Conservation (phyloP, 2,888 invertebrate genomes). For the Idaea biselata region DNA sequence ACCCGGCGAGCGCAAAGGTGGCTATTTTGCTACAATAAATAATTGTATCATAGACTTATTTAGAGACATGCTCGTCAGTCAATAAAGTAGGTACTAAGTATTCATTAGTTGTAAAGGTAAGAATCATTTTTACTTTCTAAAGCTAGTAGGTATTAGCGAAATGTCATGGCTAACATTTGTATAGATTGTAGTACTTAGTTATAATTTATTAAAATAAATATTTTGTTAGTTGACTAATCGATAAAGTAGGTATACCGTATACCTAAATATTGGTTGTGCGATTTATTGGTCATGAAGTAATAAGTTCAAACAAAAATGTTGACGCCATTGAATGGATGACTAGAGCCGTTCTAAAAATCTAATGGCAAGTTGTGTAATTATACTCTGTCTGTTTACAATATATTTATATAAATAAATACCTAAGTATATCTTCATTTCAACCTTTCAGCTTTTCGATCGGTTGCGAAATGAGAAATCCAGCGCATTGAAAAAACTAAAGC, state of each 20-base stretch:
- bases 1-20: too few relatives aligned
- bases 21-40: too few relatives aligned
- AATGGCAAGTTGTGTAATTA: neutral
- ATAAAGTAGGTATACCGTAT: too few relatives aligned
- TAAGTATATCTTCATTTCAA: neutral
- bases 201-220: too few relatives aligned
- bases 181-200: neutral
- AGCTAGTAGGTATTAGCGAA: too few relatives aligned
- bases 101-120: too few relatives aligned
- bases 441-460: constrained; percentile 85
- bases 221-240: constrained; percentile 4
- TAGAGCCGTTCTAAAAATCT: neutral
- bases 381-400: neutral
- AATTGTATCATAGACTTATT: too few relatives aligned
- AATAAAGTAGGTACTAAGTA: constrained; percentile 2
- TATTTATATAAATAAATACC: neutral
- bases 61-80: too few relatives aligned
- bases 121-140: too few relatives aligned
- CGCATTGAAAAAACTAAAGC: constrained; percentile 86
- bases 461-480: constrained; percentile 83
- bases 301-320: neutral
- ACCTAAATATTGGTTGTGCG: neutral
- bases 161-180: too few relatives aligned
- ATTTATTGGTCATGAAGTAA: neutral
- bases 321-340: neutral